Evolutionary conservation across 1,140 invertebrate species (phyloP), one percentile per base, ranked within the genome.

Genomic region (Micrasema longulum): DNA sequence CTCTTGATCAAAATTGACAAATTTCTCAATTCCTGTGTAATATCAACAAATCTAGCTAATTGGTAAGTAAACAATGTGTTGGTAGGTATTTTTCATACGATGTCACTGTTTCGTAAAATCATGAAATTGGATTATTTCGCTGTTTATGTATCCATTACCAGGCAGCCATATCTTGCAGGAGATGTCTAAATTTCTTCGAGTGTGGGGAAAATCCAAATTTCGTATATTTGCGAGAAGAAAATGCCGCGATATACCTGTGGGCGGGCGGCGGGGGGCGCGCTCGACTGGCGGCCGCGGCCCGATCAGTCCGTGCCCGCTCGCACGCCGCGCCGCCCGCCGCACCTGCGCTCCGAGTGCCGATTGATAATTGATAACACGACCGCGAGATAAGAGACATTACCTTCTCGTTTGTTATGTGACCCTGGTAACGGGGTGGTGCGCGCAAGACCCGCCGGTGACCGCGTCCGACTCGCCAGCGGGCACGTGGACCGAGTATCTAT

Each of bases 151-250:
- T 23, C n/a, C 23, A 31, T 11, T 41, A 38, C 36, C 35, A 60
- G 36, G 55, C 12, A 7, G 2, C 2, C 55, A 60, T 12, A 38
- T 38, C 36, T 20, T 60, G 31, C 36, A 60, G 35, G 36, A 60
- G 55, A 35, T 47, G 22, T 47, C 18, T 64, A 43, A 41, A 26
- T 47, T 64, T 48, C 20, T 20, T 16, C 36, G 35, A 52, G 22
- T 10, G 48, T 20, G 18, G 20, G 14, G 64, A 66, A 66, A 66
- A 52, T 66, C 50, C n/a, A 52, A 52, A 52, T 16, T 36, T 41
- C 1, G 48, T 52, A 68, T 68, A 68, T 68, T 68, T n/a, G 66
- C 66, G 52, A 68, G 66, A 57, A 36, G 65, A 55, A 67, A 68
- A 68, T 68, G 50, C 50, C 18, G 50, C n/a, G 65, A 26, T 55